These are phyloP conservation scores for Atrichornis clamosus DNA, from an alignment of 2,113 vertebrate genomes.

Conservation along the genomic window DNA sequence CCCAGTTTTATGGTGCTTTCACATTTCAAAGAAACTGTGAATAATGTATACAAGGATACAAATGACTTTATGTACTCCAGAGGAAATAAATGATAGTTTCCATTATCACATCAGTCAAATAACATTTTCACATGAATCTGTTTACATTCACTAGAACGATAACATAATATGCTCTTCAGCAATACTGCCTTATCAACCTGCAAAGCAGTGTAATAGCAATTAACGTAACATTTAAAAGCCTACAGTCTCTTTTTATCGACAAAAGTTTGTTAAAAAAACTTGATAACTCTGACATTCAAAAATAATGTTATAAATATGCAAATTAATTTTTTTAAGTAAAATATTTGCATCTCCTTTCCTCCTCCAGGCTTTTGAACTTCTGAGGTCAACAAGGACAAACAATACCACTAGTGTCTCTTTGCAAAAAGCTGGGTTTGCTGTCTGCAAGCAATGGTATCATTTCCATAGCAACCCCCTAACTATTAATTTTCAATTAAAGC, in stretches of 20 bases:
- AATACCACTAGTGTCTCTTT: conserved; percentile 96
- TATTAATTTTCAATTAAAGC: conserved; percentile 98
- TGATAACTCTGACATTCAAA: conserved; percentile 79
- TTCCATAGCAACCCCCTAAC: conserved; percentile 91
- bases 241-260: conserved; percentile 61
- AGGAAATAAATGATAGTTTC: conserved; percentile 78
- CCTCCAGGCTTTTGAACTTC: conserved; percentile 90
- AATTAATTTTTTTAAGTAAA: conserved; percentile 85
- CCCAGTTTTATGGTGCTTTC: conserved; percentile 63
- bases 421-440: conserved; percentile 87
- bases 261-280: conserved; percentile 76
- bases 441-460: conserved; percentile 86
- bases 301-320: conserved; percentile 85
- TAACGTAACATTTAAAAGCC: conserved; percentile 73
- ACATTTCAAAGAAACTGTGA: conserved; percentile 67
- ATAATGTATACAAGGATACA: conserved; percentile 71
- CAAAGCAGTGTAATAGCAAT: conserved; percentile 68
- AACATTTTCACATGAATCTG: conserved; percentile 78
- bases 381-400: conserved; percentile 99
- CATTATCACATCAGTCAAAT: conserved; percentile 78
- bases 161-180: conserved; percentile 72
- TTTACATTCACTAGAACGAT: conserved; percentile 75
- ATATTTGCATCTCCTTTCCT: conserved; percentile 90
- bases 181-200: conserved; percentile 70
- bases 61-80: conserved; percentile 73